Percentiles rank a stretch among this genome's conserved stretches.
Conservation (phyloP, 2,113 vertebrate species). For the Thalassarche chlororhynchos region DNA sequence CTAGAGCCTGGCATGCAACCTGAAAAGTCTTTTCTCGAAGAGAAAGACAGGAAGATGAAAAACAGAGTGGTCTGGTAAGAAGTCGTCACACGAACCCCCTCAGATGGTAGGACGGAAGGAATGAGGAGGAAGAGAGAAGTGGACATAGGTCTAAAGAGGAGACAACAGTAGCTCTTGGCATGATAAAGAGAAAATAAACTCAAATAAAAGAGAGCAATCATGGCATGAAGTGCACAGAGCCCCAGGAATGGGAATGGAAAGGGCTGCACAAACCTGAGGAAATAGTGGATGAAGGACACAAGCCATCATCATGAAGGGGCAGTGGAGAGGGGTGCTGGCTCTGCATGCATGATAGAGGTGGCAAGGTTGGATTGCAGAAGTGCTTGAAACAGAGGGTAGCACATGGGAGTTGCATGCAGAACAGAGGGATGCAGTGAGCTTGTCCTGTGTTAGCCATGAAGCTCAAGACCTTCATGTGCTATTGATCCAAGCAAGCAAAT, state of each 20-base stretch:
- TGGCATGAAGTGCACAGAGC: neutral
- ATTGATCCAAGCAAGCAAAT: neutral
- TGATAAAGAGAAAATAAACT: slow-evolving; percentile 40
- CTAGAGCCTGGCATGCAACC: neutral
- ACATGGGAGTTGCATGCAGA: neutral
- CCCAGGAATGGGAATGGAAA: slow-evolving; percentile 12
- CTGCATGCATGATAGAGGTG: slow-evolving; percentile 22
- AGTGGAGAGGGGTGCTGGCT: neutral
- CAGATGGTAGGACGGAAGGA: neutral
- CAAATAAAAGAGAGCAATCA: slow-evolving; percentile 11
- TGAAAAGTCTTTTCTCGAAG: neutral
- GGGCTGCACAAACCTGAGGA: neutral
- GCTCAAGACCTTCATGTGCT: neutral
- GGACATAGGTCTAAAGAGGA: neutral
- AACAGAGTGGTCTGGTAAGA: neutral
- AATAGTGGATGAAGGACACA: neutral
- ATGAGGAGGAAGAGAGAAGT: neutral
- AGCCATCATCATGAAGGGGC: neutral
- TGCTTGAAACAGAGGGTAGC: neutral
- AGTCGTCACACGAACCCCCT: neutral
- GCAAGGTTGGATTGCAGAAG: neutral
- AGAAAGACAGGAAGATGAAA: slow-evolving; percentile 27
- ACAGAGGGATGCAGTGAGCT: neutral
- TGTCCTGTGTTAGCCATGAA: neutral
- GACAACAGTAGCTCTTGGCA: neutral